Base-by-base conservation (phyloP, 2,113 vertebrate genomes). In the Pelusios castaneus region DNA sequence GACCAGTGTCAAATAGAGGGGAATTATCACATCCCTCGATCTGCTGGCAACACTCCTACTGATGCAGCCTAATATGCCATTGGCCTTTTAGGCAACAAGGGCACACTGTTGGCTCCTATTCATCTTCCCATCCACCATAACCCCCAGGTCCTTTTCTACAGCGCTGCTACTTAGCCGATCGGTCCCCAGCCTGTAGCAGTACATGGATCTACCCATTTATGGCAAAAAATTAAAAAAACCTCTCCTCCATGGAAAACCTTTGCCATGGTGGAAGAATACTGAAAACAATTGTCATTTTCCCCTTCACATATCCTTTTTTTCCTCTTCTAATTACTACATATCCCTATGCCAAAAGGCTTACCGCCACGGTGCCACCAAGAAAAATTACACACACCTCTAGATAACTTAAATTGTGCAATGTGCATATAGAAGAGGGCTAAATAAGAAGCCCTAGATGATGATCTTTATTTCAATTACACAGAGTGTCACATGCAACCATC, bases 281-380 rank as follows among this genome's bases (percentile, higher is more conserved):
- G 24, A 4, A 43, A 76, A 45, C 41, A 45, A 41, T 41, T 43
- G 24, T 45, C 6, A 14, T 27, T 45, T 13, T 41, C 12, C 73
- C 24, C 41, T 45, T 27, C 24, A 45, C 11, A 16, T 24, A 7
- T 24, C 8, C 63, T 45, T 16, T 8, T 8, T 24, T 25, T 5
- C 3, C 22, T 21, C 7, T 12, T 27, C 41, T 6, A 76, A 45
- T 24, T 76, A 29, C 38, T 13, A 45, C 25, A 76, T 8, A 24
- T 45, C 43, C 41, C 41, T 45, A 25, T 7, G 9, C 73, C 12
- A 45, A 45, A 45, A 43, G 73, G 38, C 6, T 22, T 43, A 16
- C 25, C 2, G 11, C 24, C 1, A 2, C 41, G 8, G 13, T 2
- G 6, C 41, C 1, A 2, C 41, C 10, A 76, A 27, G 41, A 25